Evolutionary conservation across 2,888 invertebrate species (phyloP).

Genomic region (Cosmorhoe ocellata): DNA sequence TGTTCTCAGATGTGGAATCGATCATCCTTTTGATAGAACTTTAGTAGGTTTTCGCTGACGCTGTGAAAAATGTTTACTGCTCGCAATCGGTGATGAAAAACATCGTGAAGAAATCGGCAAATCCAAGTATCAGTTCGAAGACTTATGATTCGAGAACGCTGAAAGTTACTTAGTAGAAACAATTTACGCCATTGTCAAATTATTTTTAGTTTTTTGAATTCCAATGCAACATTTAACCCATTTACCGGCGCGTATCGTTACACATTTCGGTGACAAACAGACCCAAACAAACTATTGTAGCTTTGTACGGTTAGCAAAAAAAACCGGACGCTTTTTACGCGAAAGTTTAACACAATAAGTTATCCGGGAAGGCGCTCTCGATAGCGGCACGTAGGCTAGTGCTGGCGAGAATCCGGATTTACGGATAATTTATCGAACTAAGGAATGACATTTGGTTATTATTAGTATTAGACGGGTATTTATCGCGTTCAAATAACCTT

Average conservation of each 20-base stretch:
- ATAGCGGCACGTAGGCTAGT: constrained; percentile 41
- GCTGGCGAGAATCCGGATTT: constrained; percentile 8
- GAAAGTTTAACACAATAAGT: constrained; percentile 37
- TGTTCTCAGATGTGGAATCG: constrained; percentile 29
- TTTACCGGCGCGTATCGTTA: background rate
- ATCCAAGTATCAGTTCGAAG: too few relatives aligned
- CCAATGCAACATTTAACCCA: constrained; percentile 2
- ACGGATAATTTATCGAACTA: background rate
- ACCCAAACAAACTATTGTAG: constrained; percentile 2
- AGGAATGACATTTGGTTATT: too few relatives aligned
- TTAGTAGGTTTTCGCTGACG: background rate
- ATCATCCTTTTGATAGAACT: constrained; percentile 28
- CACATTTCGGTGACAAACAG: constrained; percentile 1
- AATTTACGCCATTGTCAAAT: too few relatives aligned
- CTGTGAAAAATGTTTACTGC: too few relatives aligned
- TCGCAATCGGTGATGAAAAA: too few relatives aligned
- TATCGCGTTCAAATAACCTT: too few relatives aligned
- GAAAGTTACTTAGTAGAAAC: too few relatives aligned
- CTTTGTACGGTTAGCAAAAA: constrained; percentile 14
- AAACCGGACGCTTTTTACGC: constrained; percentile 24
- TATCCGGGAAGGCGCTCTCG: constrained; percentile 37
- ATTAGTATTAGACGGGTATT: too few relatives aligned
- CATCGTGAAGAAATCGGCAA: too few relatives aligned
- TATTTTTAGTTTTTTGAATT: too few relatives aligned
- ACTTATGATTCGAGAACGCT: too few relatives aligned